Base-by-base conservation (phyloP, 2,113 vertebrate species). In the Toxotes jaculatrix region DNA sequence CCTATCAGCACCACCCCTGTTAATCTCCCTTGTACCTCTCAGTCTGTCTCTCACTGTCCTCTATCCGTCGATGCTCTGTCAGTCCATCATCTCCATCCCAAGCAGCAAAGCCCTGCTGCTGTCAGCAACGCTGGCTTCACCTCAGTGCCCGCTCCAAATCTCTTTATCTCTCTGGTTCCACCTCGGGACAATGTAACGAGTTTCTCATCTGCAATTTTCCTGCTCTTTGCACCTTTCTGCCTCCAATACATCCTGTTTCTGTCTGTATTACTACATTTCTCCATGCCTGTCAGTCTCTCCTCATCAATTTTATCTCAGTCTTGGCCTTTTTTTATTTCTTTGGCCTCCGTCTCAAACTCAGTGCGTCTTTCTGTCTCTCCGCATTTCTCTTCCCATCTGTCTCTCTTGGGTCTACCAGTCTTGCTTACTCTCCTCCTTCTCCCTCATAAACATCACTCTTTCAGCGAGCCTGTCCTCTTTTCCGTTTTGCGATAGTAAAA, bases 371-470 rank as follows among this genome's bases (percentile, higher is more conserved):
- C 63, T 63, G 61, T 80, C 51, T 59, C 31, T 34, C 64, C 56
- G 40, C 77, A 62, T 86, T 68, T 79, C 62, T 66, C 21, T 31
- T 65, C 60, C 67, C 70, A 82, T 91, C 80, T 73, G 65, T 86
- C 78, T 82, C 79, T 75, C 38, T 42, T 38, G 16, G 70, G 55
- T 76, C 61, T 38, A 66, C 87, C 47, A 62, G 80, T 85, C 78
- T 56, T 78, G 71, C 72, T 79, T 83, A 76, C 82, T 68, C 63
- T 80, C 82, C 82, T 70, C 45, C 36, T 65, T 68, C 64, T 69
- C 43, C 60, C 79, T 66, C 82, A 79, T 65, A 84, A 87, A 88
- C 66, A 88, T 40, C 66, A 66, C 63, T 80, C 49, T 73, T 73
- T 83, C 65, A 55, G 66, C 40, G 60, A 64, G 69, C 77, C 80